Percentiles rank a stretch among this genome's conserved stretches.
Conservation (phyloP, 2,113 vertebrate genomes). For the Melanostigma gelatinosum region DNA sequence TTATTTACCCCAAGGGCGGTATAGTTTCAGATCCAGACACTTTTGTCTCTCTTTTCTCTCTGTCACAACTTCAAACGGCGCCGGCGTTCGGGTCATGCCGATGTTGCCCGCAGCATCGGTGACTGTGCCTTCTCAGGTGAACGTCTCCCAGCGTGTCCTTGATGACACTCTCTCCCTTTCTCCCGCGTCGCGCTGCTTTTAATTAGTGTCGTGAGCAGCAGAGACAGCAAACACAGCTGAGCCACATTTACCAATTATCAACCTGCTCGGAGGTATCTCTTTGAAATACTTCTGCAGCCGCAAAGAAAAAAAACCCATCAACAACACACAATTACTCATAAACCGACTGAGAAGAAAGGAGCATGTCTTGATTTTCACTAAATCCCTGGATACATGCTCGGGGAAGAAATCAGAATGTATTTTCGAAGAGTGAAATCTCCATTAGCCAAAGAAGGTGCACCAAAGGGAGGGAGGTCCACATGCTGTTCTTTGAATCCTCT, state of each 20-base stretch:
- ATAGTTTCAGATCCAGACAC: conserved; percentile 70
- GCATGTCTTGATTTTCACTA: conserved; percentile 32
- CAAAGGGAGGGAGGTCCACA: conserved; percentile 74
- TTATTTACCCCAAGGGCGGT: conserved; percentile 63
- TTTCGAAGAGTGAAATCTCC: conserved; percentile 53
- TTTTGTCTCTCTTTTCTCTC: conserved; percentile 63
- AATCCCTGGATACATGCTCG: conserved; percentile 19
- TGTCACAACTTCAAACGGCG: conserved; percentile 76
- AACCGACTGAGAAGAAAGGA: conserved; percentile 14
- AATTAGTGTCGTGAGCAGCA: conserved; percentile 63
- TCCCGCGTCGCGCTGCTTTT: conserved; percentile 67
- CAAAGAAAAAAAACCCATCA: background rate
- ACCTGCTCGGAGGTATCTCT: conserved; percentile 23
- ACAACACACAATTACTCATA: conserved; percentile 3
- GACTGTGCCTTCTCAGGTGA: conserved; percentile 77
- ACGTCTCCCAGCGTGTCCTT: conserved; percentile 78
- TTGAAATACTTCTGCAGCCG: conserved; percentile 43
- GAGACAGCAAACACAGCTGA: conserved; percentile 55
- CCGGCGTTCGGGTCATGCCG: conserved; percentile 66
- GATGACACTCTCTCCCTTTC: conserved; percentile 75
- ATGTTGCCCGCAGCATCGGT: conserved; percentile 66
- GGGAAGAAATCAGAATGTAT: conserved; percentile 38
- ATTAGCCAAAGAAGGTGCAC: conserved; percentile 53
- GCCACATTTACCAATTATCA: conserved; percentile 64
- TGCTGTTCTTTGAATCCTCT: conserved; percentile 81